Base-by-base conservation (phyloP, 2,113 vertebrate species). In the Tetrax tetrax region DNA sequence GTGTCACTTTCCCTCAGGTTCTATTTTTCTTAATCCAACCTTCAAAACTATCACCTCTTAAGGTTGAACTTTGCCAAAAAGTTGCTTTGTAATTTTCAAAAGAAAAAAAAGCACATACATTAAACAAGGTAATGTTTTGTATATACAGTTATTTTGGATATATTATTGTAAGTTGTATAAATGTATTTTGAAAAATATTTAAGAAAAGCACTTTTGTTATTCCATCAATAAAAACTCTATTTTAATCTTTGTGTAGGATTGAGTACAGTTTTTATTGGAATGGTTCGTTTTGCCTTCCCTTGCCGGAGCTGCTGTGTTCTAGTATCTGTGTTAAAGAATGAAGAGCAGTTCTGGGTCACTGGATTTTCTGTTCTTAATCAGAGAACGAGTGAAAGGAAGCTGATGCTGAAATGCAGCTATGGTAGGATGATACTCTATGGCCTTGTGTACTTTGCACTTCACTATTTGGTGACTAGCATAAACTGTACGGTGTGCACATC, bases 161-260 rank as follows among this genome's bases (percentile, higher is more conserved):
- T 98, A 98, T 98, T 99, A 99, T 99, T 99, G 98, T 99, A 98
- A 98, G 99, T 99, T 99, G 99, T 99, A 99, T 99, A 99, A 98
- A 97, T 97, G 98, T 98, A 98, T 98, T 98, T 98, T 99, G 99
- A 99, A 98, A 98, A 99, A 98, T 99, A 98, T 98, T 98, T 98
- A 98, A 98, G 97, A 97, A 98, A 99, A 98, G 98, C 98, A 98
- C 98, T 99, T 99, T 99, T 99, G 99, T 99, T 99, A 99, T 98
- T 99, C 98, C 98, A 98, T 99, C 98, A 99, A 99, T 99, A 99
- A 99, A 98, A 98, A 97, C 98, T 99, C 98, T 99, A 99, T 99
- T 99, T 99, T 99, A 99, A 98, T 98, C 98, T 98, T 97, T 96
- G 97, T 97, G 97, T 98, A 94, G 94, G 96, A 96, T 92, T 95